A percentile compares a stretch with the other conserved stretches of the same genome.
Evolutionary conservation across 2,888 invertebrate species (phyloP).

Genomic region (Drosophila meridiana): DNA sequence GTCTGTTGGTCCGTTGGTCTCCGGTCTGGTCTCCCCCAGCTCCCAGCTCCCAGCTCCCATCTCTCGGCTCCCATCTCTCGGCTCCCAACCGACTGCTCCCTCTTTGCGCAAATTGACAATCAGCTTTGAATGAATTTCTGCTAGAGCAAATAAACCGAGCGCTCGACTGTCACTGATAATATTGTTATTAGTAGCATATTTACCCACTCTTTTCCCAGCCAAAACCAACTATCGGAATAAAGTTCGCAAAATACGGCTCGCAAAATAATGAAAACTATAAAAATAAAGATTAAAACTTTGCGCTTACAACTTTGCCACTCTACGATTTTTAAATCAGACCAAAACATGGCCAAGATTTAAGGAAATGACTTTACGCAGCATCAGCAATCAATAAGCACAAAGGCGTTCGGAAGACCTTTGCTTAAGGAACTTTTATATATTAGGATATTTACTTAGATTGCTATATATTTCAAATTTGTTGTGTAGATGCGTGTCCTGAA

Average conservation of each 20-base stretch:
- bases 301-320: constrained; percentile 28
- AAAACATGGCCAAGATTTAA: too few relatives aligned
- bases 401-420: not conserved
- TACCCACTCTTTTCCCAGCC: constrained; percentile 39
- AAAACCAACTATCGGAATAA: constrained; percentile 30
- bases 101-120: constrained; percentile 55
- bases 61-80: too few relatives aligned
- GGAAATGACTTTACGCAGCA: constrained; percentile 1
- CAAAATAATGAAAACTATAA: constrained; percentile 7
- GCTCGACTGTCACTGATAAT: constrained; percentile 44
- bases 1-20: constrained; percentile 31
- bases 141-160: constrained; percentile 22
- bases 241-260: constrained; percentile 42
- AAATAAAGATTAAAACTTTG: constrained; percentile 23
- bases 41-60: not conserved
- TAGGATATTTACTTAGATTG: too few relatives aligned
- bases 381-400: constrained; percentile 13
- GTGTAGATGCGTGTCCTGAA: too few relatives aligned
- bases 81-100: not conserved
- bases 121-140: constrained; percentile 65
- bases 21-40: not conserved
- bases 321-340: constrained; percentile 14
- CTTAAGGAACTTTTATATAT: too few relatives aligned
- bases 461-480: too few relatives aligned
- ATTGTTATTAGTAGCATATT: constrained; percentile 56